Percentiles rank a stretch among this genome's conserved stretches.
phyloP scores from a whole-genome alignment of 2,888 invertebrate species.

The Microplitis manilae region DNA sequence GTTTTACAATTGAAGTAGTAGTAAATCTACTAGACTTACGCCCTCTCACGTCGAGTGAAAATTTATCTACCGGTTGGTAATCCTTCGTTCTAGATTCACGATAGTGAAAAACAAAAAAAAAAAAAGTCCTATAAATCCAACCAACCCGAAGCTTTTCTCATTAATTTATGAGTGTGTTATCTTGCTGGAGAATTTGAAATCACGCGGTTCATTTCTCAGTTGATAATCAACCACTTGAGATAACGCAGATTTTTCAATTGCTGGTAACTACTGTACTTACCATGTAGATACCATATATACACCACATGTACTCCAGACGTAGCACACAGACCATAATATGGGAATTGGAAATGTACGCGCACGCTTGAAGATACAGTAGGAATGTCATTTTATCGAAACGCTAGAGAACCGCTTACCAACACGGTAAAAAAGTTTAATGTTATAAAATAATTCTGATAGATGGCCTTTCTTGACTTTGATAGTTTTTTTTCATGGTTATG shows the following conservation, averaged over 20 bases:
- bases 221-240: slow-evolving; percentile 1
- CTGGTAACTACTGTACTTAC: not conserved
- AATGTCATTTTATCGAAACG: not conserved
- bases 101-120: not conserved
- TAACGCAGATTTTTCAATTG: slow-evolving; percentile 1
- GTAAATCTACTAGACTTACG: slow-evolving; percentile 33
- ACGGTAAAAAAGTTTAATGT: not conserved
- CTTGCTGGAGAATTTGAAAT: not conserved
- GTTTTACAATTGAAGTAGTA: slow-evolving; percentile 33
- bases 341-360: not conserved
- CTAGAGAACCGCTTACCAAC: not conserved
- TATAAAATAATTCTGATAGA: not conserved
- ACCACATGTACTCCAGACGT: not conserved
- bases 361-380: not conserved
- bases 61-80: slow-evolving; percentile 41
- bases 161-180: not conserved
- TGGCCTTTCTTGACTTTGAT: not conserved
- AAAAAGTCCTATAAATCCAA: not conserved
- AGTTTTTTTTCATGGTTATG: too few species aligned
- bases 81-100: not conserved
- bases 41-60: slow-evolving; percentile 39
- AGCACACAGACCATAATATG: not conserved
- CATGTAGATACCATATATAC: not conserved
- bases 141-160: not conserved
- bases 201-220: not conserved